Base-by-base conservation (phyloP, 1,140 invertebrate species). In the Chironomus tepperi region DNA sequence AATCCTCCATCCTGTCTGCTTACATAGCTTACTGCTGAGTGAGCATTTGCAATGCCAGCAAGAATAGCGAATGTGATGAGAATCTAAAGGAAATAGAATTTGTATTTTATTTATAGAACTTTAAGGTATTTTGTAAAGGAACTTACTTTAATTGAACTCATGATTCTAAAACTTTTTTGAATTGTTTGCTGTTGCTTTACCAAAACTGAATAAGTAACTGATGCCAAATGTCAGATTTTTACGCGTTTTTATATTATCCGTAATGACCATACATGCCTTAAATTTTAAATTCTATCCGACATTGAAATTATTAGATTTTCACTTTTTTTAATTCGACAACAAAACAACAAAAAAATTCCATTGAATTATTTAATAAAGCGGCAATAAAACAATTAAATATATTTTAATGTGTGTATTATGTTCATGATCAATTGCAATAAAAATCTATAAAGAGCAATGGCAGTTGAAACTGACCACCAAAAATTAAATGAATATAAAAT, bases 281-380 rank as follows among this genome's bases (percentile, higher is more conserved):
- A 57, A 15, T 1, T 5, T n/a, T n/a, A 57, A 57, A 57, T 57
- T 57, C 47, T 57, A 57, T 57, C 47, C 10, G 47, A 57, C 47
- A 57, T 57, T 57, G 47, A 57, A 57, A 57, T 57, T n/a, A 57
- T 57, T 57, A 57, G 47, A 57, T 57, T 57, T 57, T 57, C 47
- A 57, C 47, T 57, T 57, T 57, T 57, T 34, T 34, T 34, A 34
- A 34, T 34, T 34, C 24, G 24, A 34, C 24, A 34, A 34, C 1
- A 34, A 1, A 2, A 34, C 24, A 34, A 34, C 1, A 34, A 34
- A 15, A 9, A 57, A 57, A 0, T n/a, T 57, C 47, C 47, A 57
- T 57, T 57, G 47, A 57, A 57, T 57, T 57, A 57, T 57, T 57
- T 1, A 57, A 57, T n/a, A 57, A 12, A n/a, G 12, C 47, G 47